Percentiles rank a stretch among this genome's conserved stretches.
phyloP scores from a whole-genome alignment of 2,113 vertebrate genomes.

The Setophaga petechia region DNA sequence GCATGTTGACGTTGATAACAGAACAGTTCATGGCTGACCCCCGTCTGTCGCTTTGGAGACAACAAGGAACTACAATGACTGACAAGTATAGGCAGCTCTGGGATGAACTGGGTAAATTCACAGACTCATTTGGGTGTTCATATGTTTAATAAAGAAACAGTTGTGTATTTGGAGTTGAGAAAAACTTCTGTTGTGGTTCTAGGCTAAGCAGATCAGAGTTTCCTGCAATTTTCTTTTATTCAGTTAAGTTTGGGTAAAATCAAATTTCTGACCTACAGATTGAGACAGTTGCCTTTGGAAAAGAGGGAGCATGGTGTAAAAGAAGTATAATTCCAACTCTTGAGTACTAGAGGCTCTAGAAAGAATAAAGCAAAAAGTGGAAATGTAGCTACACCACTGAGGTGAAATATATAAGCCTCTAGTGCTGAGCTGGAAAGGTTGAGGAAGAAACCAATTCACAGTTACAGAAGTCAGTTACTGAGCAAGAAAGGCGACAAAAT shows the following conservation, averaged over 20 bases:
- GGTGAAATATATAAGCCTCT: neutral
- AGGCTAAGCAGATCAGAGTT: neutral
- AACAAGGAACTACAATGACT: constrained; percentile 95
- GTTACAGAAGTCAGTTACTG: neutral
- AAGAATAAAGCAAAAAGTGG: neutral
- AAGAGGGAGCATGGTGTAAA: neutral
- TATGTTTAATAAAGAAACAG: neutral
- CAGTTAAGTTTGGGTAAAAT: neutral
- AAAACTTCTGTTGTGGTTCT: neutral
- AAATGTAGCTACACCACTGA: neutral
- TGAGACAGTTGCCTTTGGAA: neutral
- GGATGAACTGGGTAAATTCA: constrained; percentile 86
- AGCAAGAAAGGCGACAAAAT: neutral
- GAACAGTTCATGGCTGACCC: constrained; percentile 98
- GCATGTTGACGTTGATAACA: constrained; percentile 94
- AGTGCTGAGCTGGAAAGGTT: neutral
- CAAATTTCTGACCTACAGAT: neutral
- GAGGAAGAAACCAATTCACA: neutral
- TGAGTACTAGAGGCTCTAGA: neutral
- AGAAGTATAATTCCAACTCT: neutral
- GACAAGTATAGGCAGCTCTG: constrained; percentile 98
- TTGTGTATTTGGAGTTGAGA: neutral
- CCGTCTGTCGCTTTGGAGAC: constrained; percentile 89
- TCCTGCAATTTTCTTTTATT: neutral
- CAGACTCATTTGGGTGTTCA: neutral